Evolutionary conservation across 2,888 invertebrate species (phyloP), one percentile per base, ranked within the genome.

Genomic region (Tetramorium bicarinatum): DNA sequence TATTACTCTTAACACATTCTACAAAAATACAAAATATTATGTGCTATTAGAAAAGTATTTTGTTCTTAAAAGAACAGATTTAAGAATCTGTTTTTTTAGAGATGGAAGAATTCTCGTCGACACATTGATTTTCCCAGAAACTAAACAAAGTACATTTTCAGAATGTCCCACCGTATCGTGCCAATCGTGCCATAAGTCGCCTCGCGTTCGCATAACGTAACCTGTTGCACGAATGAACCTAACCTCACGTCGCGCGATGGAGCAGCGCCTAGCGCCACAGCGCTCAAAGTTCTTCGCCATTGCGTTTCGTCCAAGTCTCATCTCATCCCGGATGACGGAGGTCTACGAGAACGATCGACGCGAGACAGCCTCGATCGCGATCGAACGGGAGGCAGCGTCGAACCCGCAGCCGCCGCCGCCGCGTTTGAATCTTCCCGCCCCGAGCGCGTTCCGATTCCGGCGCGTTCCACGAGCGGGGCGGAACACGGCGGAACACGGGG

Each of bases 401-500:
- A 9, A 0, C 15, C 7, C 15, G 3, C 25, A 44, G 1, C 18
- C 44, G 25, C 25, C n/a, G 4, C n/a, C 25, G 52, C 4, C 29
- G 4, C 29, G 29, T 41, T 62, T 9, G 13, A 81, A 72, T 52
- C 6, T 44, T 81, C 62, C 62, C 62, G 75, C 49, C 49, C 11
- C n/a, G 9, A 13, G 15, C 6, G 1, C 62, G 67, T 56, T 85
- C 49, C 77, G n/a, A 9, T 82, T 75, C 25, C 72, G 52, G 2
- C n/a, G 9, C 47, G 81, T 87, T 82, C 64, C 85, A 4, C 29
- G 29, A 34, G 29, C 29, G 11, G 2, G 0, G 34, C 3, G 54
- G 56, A 61, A 84, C 52, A 11, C 2, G 15, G 7, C 4, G n/a
- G n/a, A 85, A 84, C 82, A 59, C 56, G 89, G 83, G 83, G 41